phyloP scores from a whole-genome alignment of 2,113 vertebrate species.

The Erythrocebus patas region DNA sequence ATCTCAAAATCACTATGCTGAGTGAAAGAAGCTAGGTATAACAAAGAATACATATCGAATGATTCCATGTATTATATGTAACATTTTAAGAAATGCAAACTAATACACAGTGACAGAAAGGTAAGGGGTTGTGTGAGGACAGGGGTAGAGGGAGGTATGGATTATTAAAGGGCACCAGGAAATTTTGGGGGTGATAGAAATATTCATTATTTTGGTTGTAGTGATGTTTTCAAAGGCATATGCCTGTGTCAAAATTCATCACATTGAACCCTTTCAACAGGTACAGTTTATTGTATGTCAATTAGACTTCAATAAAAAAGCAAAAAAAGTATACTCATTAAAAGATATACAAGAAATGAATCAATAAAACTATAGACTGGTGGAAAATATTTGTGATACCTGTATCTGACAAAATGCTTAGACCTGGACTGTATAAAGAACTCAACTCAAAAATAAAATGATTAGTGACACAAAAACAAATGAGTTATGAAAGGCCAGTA shows the following conservation, averaged over 20 bases:
- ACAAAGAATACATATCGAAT: neutral
- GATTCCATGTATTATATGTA: neutral
- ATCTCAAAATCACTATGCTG: neutral
- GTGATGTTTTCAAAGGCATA: no score
- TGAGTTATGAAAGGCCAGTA: neutral
- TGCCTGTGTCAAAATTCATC: neutral
- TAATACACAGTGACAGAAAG: neutral
- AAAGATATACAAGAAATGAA: neutral
- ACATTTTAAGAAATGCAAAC: neutral
- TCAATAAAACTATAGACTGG: neutral
- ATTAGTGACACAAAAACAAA: neutral
- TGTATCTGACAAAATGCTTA: neutral
- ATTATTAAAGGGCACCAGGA: neutral
- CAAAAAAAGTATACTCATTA: neutral
- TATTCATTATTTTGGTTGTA: neutral
- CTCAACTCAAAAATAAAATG: neutral
- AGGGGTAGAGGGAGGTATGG: neutral
- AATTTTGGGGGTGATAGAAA: neutral
- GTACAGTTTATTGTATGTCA: neutral
- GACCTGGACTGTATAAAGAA: neutral
- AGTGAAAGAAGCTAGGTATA: neutral
- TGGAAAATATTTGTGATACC: neutral
- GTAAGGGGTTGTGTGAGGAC: neutral
- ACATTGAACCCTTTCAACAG: neutral
- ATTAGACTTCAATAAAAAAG: neutral